Conservation (phyloP, 2,113 vertebrate genomes). For the Boleophthalmus pectinirostris region DNA sequence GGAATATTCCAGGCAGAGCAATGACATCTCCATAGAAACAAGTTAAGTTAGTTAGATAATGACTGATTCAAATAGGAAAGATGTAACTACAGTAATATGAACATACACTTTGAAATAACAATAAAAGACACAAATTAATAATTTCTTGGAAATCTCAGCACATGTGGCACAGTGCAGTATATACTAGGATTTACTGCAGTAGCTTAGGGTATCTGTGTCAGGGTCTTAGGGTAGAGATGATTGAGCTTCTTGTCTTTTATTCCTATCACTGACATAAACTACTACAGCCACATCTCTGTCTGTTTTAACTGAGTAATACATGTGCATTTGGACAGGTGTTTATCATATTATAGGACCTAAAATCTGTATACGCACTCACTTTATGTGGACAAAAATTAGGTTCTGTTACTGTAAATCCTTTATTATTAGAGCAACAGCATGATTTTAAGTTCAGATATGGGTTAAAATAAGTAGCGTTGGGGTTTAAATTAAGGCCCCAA, state of each 20-base stretch:
- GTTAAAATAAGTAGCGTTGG: no score
- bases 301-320: background rate
- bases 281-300: background rate
- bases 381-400: no score
- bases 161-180: background rate
- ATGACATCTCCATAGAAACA: no score
- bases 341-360: no score
- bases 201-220: constrained; percentile 25
- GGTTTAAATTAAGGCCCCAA: no score
- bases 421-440: no score
- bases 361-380: no score
- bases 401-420: no score
- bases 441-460: no score
- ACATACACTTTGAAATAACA: background rate
- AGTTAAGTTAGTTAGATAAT: background rate
- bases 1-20: no score
- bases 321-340: no score
- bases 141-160: background rate
- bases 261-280: background rate
- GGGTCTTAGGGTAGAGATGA: constrained; percentile 11
- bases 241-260: background rate
- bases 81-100: background rate
- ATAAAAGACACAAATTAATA: background rate
- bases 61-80: background rate
- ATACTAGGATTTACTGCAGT: background rate